Base-by-base conservation (phyloP, 2,888 invertebrate species). In the Morpho achilles region DNA sequence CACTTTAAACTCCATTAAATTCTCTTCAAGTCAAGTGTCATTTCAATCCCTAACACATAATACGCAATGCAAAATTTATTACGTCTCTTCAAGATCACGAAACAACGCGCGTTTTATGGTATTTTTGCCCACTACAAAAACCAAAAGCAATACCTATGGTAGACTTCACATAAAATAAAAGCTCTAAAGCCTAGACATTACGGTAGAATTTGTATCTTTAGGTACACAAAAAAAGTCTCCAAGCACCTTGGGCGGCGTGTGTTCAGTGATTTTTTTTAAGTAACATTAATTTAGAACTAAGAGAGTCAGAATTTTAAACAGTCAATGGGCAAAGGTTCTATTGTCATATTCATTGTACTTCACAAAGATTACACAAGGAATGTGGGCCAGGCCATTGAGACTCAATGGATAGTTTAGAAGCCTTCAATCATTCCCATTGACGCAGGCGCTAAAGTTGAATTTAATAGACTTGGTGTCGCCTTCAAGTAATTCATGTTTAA, bases 391-490 rank as follows among this genome's bases (percentile, higher is more conserved):
- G 69, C 84, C 83, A 86, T 90, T 88, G 85, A 88, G 79, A 77
- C 76, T 71, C 79, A 80, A 81, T 77, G 81, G 78, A 88, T 88
- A 87, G 88, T 88, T 86, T 88, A 82, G 79, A 78, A 73, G 77
- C 86, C 69, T 84, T 90, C 88, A 85, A 87, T 89, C 88, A 87
- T 85, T 63, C 79, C 57, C 82, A 88, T 88, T 87, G 84, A 87
- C 74, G 75, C 71, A 77, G 84, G 87, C 85, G 87, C 87, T 84
- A 86, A 88, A 88, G 76, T 79, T 73, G 79, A 85, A 78, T 89
- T 90, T 89, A 89, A 90, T 89, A 90, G 90, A 89, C 90, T 87
- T 68, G 59, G 69, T 74, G 89, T 89, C 90, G 89, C 89, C 89
- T 82, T 75, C 62, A 53, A 84, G 80, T 75, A 73, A 81, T 84